phyloP scores from a whole-genome alignment of 92 coral and sea anemone species.

The Meandrina meandrites region DNA sequence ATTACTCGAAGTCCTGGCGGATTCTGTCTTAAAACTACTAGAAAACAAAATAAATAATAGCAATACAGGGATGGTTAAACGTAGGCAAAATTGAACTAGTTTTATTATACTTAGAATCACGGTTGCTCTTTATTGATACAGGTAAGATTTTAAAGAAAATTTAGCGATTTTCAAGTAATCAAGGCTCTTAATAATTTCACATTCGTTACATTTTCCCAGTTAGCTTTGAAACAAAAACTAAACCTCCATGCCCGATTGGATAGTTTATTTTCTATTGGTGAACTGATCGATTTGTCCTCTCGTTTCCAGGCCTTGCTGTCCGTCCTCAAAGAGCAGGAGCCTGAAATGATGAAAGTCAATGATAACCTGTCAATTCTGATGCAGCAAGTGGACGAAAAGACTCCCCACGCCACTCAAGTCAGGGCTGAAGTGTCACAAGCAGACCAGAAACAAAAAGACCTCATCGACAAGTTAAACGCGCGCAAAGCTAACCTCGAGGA shows the following conservation, averaged over 20 bases:
- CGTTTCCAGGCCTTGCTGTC: constrained; percentile 63
- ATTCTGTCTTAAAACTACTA: too few species aligned
- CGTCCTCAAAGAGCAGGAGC: constrained; percentile 64
- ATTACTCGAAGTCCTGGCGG: too few species aligned
- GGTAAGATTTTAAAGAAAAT: too few species aligned
- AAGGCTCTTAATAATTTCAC: not conserved
- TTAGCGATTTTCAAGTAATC: not conserved
- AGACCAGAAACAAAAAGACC: constrained; percentile 71
- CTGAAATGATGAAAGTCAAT: constrained; percentile 65
- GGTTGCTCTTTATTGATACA: too few species aligned
- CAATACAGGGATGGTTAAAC: too few species aligned
- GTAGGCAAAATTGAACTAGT: too few species aligned
- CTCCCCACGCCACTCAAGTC: constrained; percentile 82
- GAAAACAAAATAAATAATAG: too few species aligned
- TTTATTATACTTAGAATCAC: too few species aligned
- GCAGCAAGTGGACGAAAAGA: constrained; percentile 80
- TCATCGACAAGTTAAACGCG: constrained; percentile 72
- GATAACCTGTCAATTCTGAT: constrained; percentile 65
- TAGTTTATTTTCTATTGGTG: not conserved
- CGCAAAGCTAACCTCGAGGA: constrained; percentile 82
- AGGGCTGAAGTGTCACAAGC: constrained; percentile 71
- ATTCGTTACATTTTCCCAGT: too few species aligned
- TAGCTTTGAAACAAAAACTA: too few species aligned
- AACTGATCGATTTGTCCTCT: not conserved
- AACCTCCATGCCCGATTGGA: too few species aligned